A percentile compares a stretch with the other conserved stretches of the same genome.
Evolutionary conservation across 2,888 invertebrate species (phyloP).

Genomic region (Protonemura montana): DNA sequence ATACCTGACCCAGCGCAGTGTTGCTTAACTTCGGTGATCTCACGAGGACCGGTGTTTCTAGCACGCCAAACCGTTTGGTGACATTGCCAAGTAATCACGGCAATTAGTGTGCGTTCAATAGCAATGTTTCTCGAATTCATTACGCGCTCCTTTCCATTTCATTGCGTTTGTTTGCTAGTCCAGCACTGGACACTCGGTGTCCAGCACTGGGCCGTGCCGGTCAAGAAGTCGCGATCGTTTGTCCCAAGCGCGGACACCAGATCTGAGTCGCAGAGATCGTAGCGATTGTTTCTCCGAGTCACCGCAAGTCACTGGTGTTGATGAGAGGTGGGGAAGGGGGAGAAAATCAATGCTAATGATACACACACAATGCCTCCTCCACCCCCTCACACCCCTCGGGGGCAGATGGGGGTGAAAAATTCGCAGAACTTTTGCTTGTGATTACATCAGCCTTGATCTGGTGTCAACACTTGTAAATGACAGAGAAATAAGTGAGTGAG

Average conservation of each 20-base stretch:
- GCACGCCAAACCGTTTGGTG: no score
- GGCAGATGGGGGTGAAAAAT: neutral
- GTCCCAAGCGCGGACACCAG: neutral
- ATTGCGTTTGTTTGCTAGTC: neutral
- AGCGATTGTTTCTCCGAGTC: neutral
- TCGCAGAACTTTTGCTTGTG: neutral
- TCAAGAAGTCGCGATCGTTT: neutral
- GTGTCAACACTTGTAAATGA: no score
- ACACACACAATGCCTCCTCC: neutral
- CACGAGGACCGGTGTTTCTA: no score
- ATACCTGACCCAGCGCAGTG: no score
- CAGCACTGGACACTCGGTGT: neutral
- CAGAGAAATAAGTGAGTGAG: no score
- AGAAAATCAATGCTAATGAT: slow-evolving; percentile 12
- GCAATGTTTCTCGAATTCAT: no score
- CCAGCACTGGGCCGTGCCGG: neutral
- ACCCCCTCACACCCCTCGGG: neutral
- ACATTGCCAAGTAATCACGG: no score
- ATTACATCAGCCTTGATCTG: neutral
- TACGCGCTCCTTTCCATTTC: neutral
- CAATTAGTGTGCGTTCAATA: no score
- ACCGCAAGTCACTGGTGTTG: neutral
- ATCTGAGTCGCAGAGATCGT: neutral
- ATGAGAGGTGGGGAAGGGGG: neutral
- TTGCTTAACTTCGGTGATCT: no score